Conservation (phyloP, 2,888 invertebrate species). For the Phytoseiulus persimilis region DNA sequence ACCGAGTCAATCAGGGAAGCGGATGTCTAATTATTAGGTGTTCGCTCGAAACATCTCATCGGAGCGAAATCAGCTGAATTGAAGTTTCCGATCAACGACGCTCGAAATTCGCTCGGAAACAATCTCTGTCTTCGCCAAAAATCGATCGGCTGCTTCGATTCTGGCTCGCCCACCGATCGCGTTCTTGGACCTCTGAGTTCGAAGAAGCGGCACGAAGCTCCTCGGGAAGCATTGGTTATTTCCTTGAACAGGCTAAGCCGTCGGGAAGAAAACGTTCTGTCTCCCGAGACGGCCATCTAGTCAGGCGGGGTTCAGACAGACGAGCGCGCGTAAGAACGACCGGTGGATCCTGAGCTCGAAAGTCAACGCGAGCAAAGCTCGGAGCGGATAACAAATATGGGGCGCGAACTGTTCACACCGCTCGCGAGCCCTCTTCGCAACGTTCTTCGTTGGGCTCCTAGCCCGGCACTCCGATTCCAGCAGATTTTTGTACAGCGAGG, state of each 20-base stretch:
- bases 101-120: too few relatives aligned
- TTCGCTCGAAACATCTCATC: too few relatives aligned
- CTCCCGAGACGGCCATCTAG: background rate
- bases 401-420: background rate
- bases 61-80: too few relatives aligned
- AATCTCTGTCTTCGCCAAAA: too few relatives aligned
- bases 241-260: background rate
- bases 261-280: background rate
- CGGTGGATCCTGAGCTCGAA: background rate
- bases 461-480: background rate
- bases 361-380: background rate
- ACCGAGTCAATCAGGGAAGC: background rate
- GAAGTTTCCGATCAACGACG: too few relatives aligned
- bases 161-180: too few relatives aligned
- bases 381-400: background rate
- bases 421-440: background rate
- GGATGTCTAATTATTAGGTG: background rate
- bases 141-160: too few relatives aligned
- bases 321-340: background rate
- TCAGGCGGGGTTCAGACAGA: background rate
- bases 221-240: too few relatives aligned
- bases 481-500: background rate
- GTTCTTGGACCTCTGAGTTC: too few relatives aligned
- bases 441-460: background rate
- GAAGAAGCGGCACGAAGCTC: too few relatives aligned